Evolutionary conservation across 2,113 vertebrate genomes (phyloP), one percentile per base, ranked within the genome.

Genomic region (Zosterops lateralis): DNA sequence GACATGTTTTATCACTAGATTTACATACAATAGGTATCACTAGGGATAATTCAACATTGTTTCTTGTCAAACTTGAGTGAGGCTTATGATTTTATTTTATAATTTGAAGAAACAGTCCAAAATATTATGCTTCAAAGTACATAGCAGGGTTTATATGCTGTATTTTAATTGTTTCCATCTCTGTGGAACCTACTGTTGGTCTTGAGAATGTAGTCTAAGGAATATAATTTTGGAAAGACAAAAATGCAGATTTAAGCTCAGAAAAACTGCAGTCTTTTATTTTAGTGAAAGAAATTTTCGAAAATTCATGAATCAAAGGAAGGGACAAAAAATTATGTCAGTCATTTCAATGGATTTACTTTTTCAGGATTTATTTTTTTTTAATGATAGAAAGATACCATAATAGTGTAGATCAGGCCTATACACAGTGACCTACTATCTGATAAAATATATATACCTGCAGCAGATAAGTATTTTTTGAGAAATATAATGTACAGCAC

Each of bases 121-220:
- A 90, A 40, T 28, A n/a, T 40, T 83, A 48, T 62, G 6, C 47
- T 92, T 80, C 54, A 58, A 93, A 50, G 5, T 73, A 29, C 1
- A 1, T 38, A 26, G 1, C 7, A 53, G 7, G 12, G 2, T 12
- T 18, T 54, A 6, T 36, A 57, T 36, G 3, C 1, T 65, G 1
- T 61, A 62, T 62, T 89, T 45, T 3, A 40, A 24, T 65, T 45
- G 18, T 2, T 28, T 14, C 6, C 10, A 70, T 25, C 8, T 68
- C 50, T 32, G 10, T 70, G 42, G 12, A 12, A 48, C 4, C 2
- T 72, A 80, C 44, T 48, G 7, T 51, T 75, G 24, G 4, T 50
- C 7, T 77, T 80, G 29, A 58, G 7, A 40, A 22, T 29, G 11
- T 20, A 68, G 38, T 34, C 14, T 57, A 81, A 81, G 48, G 77